phyloP scores from a whole-genome alignment of 1,140 invertebrate species.

The Calliphora vicina region DNA sequence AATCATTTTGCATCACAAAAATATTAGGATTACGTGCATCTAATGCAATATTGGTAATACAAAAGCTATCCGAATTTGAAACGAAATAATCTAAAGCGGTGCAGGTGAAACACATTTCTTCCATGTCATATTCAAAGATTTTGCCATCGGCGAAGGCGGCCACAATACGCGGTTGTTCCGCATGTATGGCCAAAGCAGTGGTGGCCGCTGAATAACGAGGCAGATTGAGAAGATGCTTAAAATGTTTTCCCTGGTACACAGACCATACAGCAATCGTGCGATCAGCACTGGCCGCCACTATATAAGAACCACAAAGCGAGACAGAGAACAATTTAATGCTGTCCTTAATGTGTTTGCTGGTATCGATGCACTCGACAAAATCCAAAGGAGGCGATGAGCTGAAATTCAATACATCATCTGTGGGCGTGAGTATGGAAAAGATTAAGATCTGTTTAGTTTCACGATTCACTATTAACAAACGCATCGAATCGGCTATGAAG shows the following conservation, averaged over 20 bases:
- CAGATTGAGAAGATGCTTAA: conserved; percentile 66
- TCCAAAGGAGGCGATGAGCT: background rate
- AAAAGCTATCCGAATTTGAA: conserved; percentile 42
- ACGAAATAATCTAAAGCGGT: conserved; percentile 58
- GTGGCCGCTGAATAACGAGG: conserved; percentile 74
- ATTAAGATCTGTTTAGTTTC: conserved; percentile 51
- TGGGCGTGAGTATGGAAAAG: conserved; percentile 60
- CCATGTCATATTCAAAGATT: conserved; percentile 76
- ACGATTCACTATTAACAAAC: conserved; percentile 54
- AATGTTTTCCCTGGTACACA: conserved; percentile 61
- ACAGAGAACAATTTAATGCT: conserved; percentile 42
- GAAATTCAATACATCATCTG: conserved; percentile 41
- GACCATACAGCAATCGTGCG: conserved; percentile 71
- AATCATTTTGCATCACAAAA: conserved; percentile 73
- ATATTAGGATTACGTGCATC: conserved; percentile 68
- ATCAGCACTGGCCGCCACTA: conserved; percentile 69
- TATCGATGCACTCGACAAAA: conserved; percentile 47
- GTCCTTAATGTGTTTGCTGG: conserved; percentile 41
- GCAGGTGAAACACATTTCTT: conserved; percentile 66
- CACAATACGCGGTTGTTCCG: conserved; percentile 67
- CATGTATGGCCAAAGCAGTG: conserved; percentile 73
- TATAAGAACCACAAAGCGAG: conserved; percentile 66
- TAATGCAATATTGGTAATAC: conserved; percentile 68
- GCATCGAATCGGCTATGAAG: conserved; percentile 64
- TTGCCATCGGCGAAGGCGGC: conserved; percentile 77